Evolutionary conservation across 2,113 vertebrate genomes (phyloP), one percentile per base, ranked within the genome.

Genomic region (Vicugna pacos): DNA sequence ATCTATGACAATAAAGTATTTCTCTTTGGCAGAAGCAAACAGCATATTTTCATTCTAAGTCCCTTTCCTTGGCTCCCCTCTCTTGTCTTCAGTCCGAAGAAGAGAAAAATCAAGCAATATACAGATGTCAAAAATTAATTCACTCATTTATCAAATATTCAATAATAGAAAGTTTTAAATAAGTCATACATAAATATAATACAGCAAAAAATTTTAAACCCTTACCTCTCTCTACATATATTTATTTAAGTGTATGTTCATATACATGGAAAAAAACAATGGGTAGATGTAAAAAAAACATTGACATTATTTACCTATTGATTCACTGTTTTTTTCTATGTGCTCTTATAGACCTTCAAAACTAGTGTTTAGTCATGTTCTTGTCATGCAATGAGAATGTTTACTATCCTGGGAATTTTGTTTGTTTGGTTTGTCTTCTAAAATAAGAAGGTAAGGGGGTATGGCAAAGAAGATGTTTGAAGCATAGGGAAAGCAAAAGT

Each of bases 351-450:
- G 2, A 67, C 94, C 32, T 94, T 97, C 7, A 93, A 91, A 93
- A 91, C 24, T 65, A 84, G 32, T 65, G 22, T 87, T 87, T 81
- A 95, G 56, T 83, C 56, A 67, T 58, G 13, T 48, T 88, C 35
- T 94, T 81, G 17, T 65, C 38, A 87, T 80, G 5, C 46, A 69
- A 48, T 72, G 14, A 87, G 26, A 70, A 69, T 84, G 19, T 64
- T 90, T 16, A 88, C 32, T 84, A 64, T 6, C 24, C 6, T 76
- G 13, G 48, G 42, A 81, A 72, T 73, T 94, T 89, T 69, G 54
- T 91, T 42, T 52, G 8, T 38, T 92, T 92, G 38, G 19, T 79
- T 69, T 94, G 19, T 79, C 93, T 93, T 88, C 58, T 72, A 94
- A 88, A 77, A 22, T 56, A 85, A 94, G 46, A 95, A 80, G 3